Evolutionary conservation across 2,113 vertebrate species (phyloP).

Genomic region (Callocephalon fimbriatum): DNA sequence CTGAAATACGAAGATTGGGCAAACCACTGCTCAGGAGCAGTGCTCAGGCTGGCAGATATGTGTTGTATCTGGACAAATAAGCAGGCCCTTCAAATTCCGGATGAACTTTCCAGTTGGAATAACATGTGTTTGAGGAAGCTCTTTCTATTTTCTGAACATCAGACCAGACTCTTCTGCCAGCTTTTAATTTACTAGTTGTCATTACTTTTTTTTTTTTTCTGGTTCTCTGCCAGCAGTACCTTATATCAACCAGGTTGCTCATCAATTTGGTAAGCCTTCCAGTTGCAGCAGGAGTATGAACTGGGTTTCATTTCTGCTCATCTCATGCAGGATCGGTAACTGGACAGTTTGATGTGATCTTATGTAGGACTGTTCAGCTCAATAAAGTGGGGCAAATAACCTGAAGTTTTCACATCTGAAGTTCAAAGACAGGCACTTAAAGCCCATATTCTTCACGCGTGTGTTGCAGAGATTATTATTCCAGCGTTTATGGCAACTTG

Average conservation of each 20-base stretch:
- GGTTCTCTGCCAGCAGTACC: background rate
- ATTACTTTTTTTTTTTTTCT: background rate
- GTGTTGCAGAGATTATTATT: background rate
- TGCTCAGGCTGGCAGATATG: background rate
- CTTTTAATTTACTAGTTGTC: background rate
- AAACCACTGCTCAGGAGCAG: background rate
- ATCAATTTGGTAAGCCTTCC: background rate
- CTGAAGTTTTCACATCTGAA: background rate
- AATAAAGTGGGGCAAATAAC: background rate
- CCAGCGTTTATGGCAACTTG: background rate
- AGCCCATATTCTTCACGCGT: background rate
- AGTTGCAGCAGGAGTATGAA: background rate
- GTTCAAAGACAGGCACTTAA: background rate
- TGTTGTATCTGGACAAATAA: background rate
- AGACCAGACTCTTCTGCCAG: background rate
- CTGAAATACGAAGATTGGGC: background rate
- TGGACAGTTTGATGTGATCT: background rate
- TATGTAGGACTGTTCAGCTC: background rate
- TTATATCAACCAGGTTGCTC: background rate
- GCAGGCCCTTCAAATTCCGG: background rate
- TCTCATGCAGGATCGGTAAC: background rate
- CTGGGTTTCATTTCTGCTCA: fast-evolving
- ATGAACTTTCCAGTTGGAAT: background rate
- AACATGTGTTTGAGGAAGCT: background rate
- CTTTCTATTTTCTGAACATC: background rate